Percentiles rank a stretch among this genome's conserved stretches.
Conservation (phyloP, 1,140 invertebrate species). For the Apis florea region DNA sequence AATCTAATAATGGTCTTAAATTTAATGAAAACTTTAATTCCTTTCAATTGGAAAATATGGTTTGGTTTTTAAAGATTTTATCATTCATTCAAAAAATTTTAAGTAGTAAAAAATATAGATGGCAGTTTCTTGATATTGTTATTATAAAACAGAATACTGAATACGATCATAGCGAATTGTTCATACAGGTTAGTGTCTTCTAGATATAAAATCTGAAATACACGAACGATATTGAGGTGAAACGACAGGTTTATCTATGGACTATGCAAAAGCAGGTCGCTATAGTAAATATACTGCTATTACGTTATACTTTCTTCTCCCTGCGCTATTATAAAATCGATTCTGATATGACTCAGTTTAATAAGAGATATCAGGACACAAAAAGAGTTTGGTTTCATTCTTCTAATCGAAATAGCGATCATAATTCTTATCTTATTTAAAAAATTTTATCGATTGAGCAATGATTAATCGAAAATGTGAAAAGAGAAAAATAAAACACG, state of each 20-base stretch:
- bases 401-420: too few relatives aligned
- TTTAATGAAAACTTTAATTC: neutral
- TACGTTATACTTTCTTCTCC: neutral
- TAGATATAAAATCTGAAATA: neutral
- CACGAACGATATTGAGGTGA: neutral
- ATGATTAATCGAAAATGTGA: too few relatives aligned
- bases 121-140: too few relatives aligned
- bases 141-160: neutral
- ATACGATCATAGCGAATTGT: neutral
- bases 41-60: too few relatives aligned
- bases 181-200: neutral
- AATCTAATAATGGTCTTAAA: neutral
- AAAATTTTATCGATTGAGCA: too few relatives aligned
- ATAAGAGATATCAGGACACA: neutral
- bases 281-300: neutral
- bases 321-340: neutral
- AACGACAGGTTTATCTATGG: neutral
- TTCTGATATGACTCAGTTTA: neutral
- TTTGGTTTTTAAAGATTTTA: too few relatives aligned
- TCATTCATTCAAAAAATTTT: too few relatives aligned
- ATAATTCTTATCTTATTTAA: too few relatives aligned
- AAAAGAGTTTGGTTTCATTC: too few relatives aligned
- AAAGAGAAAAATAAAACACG: too few relatives aligned
- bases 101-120: too few relatives aligned
- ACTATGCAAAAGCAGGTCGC: slow-evolving; percentile 17